Percentiles rank a stretch among this genome's conserved stretches.
Evolutionary conservation across 2,797 vertebrate genomes (phyloP).

Genomic region (Gobionotothen gibberifrons): DNA sequence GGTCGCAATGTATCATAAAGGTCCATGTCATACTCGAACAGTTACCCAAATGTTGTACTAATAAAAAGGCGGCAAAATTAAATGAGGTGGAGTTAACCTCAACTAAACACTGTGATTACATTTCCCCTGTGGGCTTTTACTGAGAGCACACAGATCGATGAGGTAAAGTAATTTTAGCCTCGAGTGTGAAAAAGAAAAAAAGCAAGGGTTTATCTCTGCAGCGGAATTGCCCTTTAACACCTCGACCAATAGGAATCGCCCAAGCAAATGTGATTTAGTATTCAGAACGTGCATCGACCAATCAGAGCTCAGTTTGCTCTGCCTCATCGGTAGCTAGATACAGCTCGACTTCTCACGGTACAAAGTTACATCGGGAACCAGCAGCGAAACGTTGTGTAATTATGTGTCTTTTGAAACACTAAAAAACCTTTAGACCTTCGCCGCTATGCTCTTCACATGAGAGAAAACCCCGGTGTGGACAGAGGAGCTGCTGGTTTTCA

Average conservation of each 20-base stretch:
- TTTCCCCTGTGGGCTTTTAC: slow-evolving; percentile 66
- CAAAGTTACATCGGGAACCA: slow-evolving; percentile 44
- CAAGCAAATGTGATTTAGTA: slow-evolving; percentile 44
- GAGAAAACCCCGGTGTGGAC: not conserved
- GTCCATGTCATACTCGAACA: slow-evolving; percentile 1
- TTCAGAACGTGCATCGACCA: slow-evolving; percentile 47
- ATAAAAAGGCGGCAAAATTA: slow-evolving; percentile 52
- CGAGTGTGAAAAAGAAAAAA: not conserved
- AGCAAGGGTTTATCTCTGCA: not conserved
- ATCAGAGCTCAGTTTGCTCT: slow-evolving; percentile 54
- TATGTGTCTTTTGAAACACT: not conserved
- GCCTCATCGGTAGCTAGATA: not conserved
- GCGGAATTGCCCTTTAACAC: slow-evolving; percentile 61
- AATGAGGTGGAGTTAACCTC: slow-evolving; percentile 43
- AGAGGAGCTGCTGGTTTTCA: slow-evolving; percentile 23
- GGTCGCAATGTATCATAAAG: slow-evolving; percentile 1
- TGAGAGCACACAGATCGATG: slow-evolving; percentile 67
- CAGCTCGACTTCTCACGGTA: slow-evolving; percentile 29
- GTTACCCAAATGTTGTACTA: slow-evolving; percentile 14
- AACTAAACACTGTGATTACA: slow-evolving; percentile 52
- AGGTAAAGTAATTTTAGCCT: slow-evolving; percentile 65
- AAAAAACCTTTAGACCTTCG: not conserved
- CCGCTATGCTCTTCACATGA: not conserved
- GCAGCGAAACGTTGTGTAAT: not conserved
- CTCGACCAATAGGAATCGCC: slow-evolving; percentile 65